A percentile compares a stretch with the other conserved stretches of the same genome.
Evolutionary conservation across 2,888 invertebrate species (phyloP).

Genomic region (Ormyrus nitidulus): DNA sequence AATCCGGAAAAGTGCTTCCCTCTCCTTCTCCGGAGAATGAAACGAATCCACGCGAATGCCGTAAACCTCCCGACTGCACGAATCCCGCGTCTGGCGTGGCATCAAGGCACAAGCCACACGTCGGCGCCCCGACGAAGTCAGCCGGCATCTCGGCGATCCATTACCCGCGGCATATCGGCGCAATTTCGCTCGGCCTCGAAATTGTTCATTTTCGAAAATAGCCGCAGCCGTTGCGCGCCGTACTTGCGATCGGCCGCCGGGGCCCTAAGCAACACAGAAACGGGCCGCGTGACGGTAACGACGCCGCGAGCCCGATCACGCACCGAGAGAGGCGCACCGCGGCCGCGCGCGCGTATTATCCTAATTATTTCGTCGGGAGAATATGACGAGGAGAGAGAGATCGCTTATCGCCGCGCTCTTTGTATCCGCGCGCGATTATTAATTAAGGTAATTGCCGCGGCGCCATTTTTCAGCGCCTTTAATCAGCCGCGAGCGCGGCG

Average conservation of each 20-base stretch:
- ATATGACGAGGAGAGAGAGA: no score
- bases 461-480: slow-evolving; percentile 33
- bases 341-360: slow-evolving; percentile 20
- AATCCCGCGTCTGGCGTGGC: no score
- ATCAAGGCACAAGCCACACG: no score
- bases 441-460: slow-evolving; percentile 48
- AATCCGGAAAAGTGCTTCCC: no score
- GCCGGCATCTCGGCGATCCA: slow-evolving; percentile 9
- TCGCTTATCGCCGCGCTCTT: neutral
- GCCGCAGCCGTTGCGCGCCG: slow-evolving; percentile 3
- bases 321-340: neutral
- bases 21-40: no score
- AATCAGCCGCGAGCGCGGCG: slow-evolving; percentile 21
- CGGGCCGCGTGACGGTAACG: slow-evolving; percentile 58
- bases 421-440: slow-evolving; percentile 35
- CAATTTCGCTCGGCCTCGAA: slow-evolving; percentile 28
- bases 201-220: slow-evolving; percentile 42
- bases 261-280: slow-evolving; percentile 22
- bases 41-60: no score
- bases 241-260: neutral
- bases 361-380: slow-evolving; percentile 59
- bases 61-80: no score
- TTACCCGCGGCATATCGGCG: neutral
- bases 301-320: slow-evolving; percentile 57
- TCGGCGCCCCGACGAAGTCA: neutral